phyloP scores from a whole-genome alignment of 2,888 invertebrate genomes.

The Beris chalybata region DNA sequence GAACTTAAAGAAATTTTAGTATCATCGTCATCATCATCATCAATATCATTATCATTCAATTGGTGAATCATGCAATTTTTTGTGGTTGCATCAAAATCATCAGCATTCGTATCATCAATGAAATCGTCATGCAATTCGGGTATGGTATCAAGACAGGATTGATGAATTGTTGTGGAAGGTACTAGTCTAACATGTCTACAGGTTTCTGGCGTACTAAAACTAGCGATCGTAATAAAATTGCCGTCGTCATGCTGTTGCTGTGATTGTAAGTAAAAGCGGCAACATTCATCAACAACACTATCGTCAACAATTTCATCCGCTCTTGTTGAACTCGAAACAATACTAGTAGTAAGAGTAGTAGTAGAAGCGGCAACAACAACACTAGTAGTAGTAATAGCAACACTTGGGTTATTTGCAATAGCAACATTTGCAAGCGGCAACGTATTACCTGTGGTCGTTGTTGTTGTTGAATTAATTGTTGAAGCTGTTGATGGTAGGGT shows the following conservation, averaged over 20 bases:
- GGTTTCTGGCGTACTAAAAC: slow-evolving; percentile 13
- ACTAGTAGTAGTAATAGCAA: slow-evolving; percentile 34
- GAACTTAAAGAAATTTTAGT: slow-evolving; percentile 40
- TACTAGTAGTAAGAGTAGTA: slow-evolving; percentile 40
- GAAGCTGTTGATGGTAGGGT: slow-evolving; percentile 16
- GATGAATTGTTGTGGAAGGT: background rate
- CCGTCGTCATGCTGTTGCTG: background rate
- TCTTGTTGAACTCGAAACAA: slow-evolving; percentile 31
- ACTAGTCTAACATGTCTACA: slow-evolving; percentile 20
- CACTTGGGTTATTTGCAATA: slow-evolving; percentile 22
- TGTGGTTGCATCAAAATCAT: background rate
- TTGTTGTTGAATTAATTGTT: slow-evolving; percentile 16
- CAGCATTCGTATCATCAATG: slow-evolving; percentile 11
- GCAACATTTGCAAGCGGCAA: slow-evolving; percentile 21
- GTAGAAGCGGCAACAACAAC: slow-evolving; percentile 37
- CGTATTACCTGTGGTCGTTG: slow-evolving; percentile 44
- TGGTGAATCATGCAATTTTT: slow-evolving; percentile 29
- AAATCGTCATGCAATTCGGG: slow-evolving; percentile 36
- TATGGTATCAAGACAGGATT: slow-evolving; percentile 32
- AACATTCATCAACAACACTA: slow-evolving; percentile 16
- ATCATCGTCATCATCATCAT: slow-evolving; percentile 7
- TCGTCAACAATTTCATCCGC: slow-evolving; percentile 35
- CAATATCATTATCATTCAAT: slow-evolving; percentile 4
- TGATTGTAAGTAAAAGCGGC: background rate
- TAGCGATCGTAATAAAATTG: slow-evolving; percentile 20